A percentile compares a stretch with the other conserved stretches of the same genome.
Evolutionary conservation across 1,140 invertebrate species (phyloP).

Genomic region (Coenobita brevimanus): DNA sequence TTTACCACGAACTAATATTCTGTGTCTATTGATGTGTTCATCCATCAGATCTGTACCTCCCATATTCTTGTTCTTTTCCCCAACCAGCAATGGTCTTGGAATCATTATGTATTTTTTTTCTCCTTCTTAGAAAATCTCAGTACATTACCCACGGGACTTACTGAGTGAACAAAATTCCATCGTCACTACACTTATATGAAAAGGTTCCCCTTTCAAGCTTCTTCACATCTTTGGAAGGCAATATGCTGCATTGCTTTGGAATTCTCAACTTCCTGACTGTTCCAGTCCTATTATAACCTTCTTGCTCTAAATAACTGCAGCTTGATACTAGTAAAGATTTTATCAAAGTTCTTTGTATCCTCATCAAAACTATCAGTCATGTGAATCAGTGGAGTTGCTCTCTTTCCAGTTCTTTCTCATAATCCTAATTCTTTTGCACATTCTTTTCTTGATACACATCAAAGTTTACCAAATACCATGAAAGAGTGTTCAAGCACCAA

Average conservation of each 20-base stretch:
- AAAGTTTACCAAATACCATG: too few species aligned
- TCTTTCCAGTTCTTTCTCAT: too few species aligned
- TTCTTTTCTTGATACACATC: too few species aligned
- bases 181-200: background rate
- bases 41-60: background rate
- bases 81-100: too few species aligned
- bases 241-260: background rate
- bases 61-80: too few species aligned
- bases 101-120: background rate
- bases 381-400: background rate
- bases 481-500: background rate
- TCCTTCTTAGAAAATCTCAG: too few species aligned
- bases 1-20: too few species aligned
- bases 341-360: background rate
- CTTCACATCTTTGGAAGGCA: background rate
- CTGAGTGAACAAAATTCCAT: background rate
- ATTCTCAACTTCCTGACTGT: too few species aligned
- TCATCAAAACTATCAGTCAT: background rate
- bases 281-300: background rate
- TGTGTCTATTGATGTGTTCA: background rate
- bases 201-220: background rate
- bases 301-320: slow-evolving; percentile 2
- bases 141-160: background rate
- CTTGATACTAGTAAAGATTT: background rate
- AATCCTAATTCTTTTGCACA: background rate